Conservation (phyloP, 1,140 invertebrate species). For the Bactericera cockerelli region DNA sequence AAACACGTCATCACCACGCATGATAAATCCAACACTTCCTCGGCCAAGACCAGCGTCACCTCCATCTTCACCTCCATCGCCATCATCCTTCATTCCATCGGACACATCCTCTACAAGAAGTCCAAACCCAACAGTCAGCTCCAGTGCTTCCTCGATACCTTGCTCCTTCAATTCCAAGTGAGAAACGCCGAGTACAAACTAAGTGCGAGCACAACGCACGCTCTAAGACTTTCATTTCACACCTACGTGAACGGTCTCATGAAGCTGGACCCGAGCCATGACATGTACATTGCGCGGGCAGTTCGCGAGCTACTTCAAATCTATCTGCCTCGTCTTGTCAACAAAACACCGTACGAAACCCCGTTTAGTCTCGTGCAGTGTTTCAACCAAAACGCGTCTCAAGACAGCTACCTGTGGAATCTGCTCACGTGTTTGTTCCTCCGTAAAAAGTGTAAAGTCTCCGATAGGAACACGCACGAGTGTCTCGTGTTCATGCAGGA, state of each 20-base stretch:
- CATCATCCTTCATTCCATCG: background rate
- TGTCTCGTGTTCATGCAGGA: background rate
- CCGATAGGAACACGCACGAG: background rate
- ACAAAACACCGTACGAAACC: background rate
- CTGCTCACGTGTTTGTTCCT: background rate
- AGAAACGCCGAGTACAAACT: background rate
- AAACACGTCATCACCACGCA: background rate
- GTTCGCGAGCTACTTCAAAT: background rate
- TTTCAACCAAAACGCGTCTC: background rate
- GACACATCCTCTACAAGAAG: background rate
- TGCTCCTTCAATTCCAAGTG: background rate
- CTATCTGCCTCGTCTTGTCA: background rate
- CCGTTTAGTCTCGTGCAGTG: background rate
- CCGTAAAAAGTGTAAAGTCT: conserved; percentile 2
- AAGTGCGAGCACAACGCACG: background rate
- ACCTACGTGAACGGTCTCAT: background rate
- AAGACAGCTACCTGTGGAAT: background rate
- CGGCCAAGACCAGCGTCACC: background rate
- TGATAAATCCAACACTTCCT: background rate
- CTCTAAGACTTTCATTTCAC: background rate
- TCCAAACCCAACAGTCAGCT: background rate
- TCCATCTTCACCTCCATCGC: background rate
- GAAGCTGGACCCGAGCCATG: background rate
- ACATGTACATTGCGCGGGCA: background rate
- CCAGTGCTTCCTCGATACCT: background rate